Base-by-base conservation (phyloP, 92 coral and sea anemone genomes). In the Actinostola sp. region DNA sequence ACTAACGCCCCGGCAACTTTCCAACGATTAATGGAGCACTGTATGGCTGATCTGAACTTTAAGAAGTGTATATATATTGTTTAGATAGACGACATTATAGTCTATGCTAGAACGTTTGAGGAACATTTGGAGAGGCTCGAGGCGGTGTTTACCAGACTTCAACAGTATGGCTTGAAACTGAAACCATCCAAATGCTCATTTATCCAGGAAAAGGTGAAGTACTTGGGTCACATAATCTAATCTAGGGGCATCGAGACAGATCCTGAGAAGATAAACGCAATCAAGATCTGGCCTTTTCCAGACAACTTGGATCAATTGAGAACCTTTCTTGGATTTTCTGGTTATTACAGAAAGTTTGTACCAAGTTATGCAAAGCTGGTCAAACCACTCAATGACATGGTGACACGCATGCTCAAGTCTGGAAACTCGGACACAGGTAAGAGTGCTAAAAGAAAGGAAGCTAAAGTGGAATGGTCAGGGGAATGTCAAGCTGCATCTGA, bases 221-320 rank as follows among this genome's bases (percentile, higher is more conserved):
- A 84, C 51, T 62, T 78, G n/a, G 92, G 84, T 20, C 76, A 70
- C 27, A 77, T 78, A 35, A 70, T 70, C 16, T 81, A 80, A 0
- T 42, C 54, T 1, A 41, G 61, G 5, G 87, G 81, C 0, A 74
- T 71, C 1, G 66, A 67, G 13, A 14, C 45, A 14, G 45, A 39
- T 14, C 45, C 45, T 7, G 45, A 39, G 8, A 39, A 39, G 45
- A 39, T 14, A 14, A 14, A 39, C 7, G 45, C 45, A 39, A 14
- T 39, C 14, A 39, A 14, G 45, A 39, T 7, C 7, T 39, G 45
- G 45, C 45, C 45, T 24, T 50, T 66, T 2, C 74, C 73, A 27
- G 34, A 45, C 0, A 77, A 42, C 29, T 44, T 70, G 12, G 21
- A 38, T 5, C 81, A 86, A 29, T 16, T 76, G 23, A 25, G 77